Evolutionary conservation across 2,888 invertebrate genomes (phyloP).

Genomic region (Hoplodrina blanda): DNA sequence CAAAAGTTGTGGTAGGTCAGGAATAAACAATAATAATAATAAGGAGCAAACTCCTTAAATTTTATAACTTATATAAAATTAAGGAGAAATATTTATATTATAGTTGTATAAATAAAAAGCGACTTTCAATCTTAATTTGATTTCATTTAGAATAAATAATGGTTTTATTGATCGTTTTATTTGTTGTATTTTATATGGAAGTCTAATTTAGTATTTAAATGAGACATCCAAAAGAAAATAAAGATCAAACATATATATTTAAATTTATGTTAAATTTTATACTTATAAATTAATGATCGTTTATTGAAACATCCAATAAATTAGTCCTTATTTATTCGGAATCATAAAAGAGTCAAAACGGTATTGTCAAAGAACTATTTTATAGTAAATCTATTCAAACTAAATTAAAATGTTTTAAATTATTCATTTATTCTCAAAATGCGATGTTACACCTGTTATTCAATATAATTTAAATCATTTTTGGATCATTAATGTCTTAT

Average conservation of each 20-base stretch:
- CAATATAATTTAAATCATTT: constrained; percentile 24
- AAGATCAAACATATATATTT: constrained; percentile 57
- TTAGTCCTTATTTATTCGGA: constrained; percentile 55
- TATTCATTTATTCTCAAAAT: constrained; percentile 54
- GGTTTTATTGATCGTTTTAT: constrained; percentile 45
- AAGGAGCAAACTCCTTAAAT: neutral
- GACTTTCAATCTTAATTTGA: neutral
- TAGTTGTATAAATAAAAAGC: constrained; percentile 10
- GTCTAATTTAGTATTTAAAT: constrained; percentile 49
- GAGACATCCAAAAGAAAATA: constrained; percentile 51
- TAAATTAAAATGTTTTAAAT: constrained; percentile 26
- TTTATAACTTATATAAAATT: neutral
- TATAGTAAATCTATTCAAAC: constrained; percentile 50
- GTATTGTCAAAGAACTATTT: constrained; percentile 40
- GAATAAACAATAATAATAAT: too few species aligned
- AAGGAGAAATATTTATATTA: neutral
- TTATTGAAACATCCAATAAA: constrained; percentile 66
- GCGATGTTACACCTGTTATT: constrained; percentile 19
- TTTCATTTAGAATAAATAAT: constrained; percentile 35
- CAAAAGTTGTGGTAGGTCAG: constrained; percentile 41
- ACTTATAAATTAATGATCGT: constrained; percentile 63
- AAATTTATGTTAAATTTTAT: constrained; percentile 71
- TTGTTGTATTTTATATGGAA: constrained; percentile 43
- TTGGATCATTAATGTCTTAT: constrained; percentile 19
- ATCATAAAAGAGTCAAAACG: constrained; percentile 39